Percentiles rank a stretch among this genome's conserved stretches.
phyloP scores from a whole-genome alignment of 2,113 vertebrate genomes.

The Arothron firmamentum region DNA sequence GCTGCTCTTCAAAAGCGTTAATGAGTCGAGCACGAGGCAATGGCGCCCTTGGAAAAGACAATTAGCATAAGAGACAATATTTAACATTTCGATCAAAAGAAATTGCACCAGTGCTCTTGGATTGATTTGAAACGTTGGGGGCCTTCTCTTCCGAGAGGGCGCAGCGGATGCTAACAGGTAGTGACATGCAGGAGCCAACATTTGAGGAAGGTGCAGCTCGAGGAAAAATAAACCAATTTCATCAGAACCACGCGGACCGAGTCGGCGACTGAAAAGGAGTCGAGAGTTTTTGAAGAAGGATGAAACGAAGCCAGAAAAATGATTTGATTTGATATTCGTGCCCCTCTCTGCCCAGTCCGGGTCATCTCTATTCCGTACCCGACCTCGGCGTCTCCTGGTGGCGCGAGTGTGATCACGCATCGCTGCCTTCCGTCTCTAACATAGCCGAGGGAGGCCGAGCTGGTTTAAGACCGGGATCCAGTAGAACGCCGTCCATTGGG shows the following conservation, averaged over 20 bases:
- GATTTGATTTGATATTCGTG: constrained; percentile 14
- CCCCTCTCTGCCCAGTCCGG: constrained; percentile 14
- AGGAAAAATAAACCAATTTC: constrained; percentile 16
- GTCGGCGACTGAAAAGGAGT: constrained; percentile 45
- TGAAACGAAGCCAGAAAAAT: constrained; percentile 26
- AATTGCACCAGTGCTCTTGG: constrained; percentile 1
- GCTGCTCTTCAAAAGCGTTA: neutral
- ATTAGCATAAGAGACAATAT: constrained; percentile 22
- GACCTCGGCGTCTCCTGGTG: constrained; percentile 32
- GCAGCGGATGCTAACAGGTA: constrained; percentile 30
- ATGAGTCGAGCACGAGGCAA: constrained; percentile 38
- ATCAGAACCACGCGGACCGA: neutral
- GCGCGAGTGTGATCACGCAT: constrained; percentile 59
- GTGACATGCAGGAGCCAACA: constrained; percentile 11
- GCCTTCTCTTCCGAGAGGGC: constrained; percentile 14
- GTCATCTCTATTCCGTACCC: constrained; percentile 47
- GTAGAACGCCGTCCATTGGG: constrained; percentile 31
- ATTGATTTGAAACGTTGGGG: constrained; percentile 6
- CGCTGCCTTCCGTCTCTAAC: constrained; percentile 54
- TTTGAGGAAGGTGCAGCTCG: constrained; percentile 1
- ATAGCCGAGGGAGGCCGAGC: constrained; percentile 39
- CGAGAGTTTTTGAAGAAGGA: constrained; percentile 28
- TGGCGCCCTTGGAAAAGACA: constrained; percentile 11
- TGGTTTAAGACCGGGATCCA: constrained; percentile 39
- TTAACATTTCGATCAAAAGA: constrained; percentile 25